These are phyloP conservation scores for Hyperoplus immaculatus DNA, from an alignment of 2,797 vertebrate species.

Conservation along the genomic window DNA sequence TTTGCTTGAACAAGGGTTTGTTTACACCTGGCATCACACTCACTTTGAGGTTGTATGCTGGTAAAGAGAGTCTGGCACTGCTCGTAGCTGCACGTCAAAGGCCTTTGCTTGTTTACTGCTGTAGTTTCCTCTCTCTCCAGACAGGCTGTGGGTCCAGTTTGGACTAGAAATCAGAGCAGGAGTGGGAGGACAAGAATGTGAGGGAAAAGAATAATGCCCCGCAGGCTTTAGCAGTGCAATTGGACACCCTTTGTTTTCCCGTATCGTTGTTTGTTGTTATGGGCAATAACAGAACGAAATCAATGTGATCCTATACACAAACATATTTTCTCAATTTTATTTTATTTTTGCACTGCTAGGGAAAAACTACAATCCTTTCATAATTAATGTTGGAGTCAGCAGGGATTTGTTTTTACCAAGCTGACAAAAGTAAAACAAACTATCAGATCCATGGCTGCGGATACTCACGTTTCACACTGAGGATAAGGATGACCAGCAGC, in stretches of 20 bases:
- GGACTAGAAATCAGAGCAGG: constrained; percentile 54
- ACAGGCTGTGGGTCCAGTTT: constrained; percentile 38
- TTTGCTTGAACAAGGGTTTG: background rate
- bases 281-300: constrained; percentile 9
- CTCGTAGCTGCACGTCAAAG: constrained; percentile 33
- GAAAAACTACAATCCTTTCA: background rate
- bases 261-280: background rate
- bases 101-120: rapidly evolving
- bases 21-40: constrained; percentile 18
- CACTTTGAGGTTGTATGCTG: background rate
- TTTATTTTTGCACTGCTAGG: background rate
- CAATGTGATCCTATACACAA: background rate
- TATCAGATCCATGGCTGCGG: constrained; percentile 29
- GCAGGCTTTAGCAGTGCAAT: constrained; percentile 22
- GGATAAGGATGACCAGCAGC: constrained; percentile 63
- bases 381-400: background rate
- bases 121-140: rapidly evolving
- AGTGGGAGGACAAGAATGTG: constrained; percentile 32
- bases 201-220: background rate
- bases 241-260: background rate
- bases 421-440: background rate
- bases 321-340: background rate
- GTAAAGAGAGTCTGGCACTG: constrained; percentile 28
- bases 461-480: constrained; percentile 79
- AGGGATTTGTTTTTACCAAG: constrained; percentile 2